Evolutionary conservation across 2,113 vertebrate genomes (phyloP), one percentile per base, ranked within the genome.

Genomic region (Pteronura brasiliensis): DNA sequence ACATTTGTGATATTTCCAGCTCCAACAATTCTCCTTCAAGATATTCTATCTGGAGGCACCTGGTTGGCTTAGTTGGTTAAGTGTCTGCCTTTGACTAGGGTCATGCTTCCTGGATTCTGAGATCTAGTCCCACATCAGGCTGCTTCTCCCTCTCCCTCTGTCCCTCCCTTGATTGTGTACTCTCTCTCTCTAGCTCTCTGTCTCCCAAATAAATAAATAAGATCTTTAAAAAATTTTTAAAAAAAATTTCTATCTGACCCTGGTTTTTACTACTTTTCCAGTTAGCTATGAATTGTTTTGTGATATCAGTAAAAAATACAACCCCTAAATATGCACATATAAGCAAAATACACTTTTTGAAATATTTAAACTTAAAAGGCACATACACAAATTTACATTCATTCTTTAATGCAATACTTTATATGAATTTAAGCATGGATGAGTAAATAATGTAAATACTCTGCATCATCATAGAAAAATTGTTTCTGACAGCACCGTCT

Each of bases 391-490:
- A 44, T 81, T 69, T 65, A 44, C 12, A 49, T 36, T 3, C 21
- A 49, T 49, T 4, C 25, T 44, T 85, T 81, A 65, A 79, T 57
- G 8, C 3, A 89, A 20, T 39, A 13, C 29, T 89, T 85, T 39
- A 65, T 76, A 71, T 97, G 72, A 92, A 92, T 96, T 72, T 93
- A 88, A 87, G 77, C n/a, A 69, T 20, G 31, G 59, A 79, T 42
- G 65, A 89, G 72, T 86, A 76, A 96, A 95, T 93, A 93, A 96
- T 86, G 81, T 47, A 83, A 93, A 95, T 74, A 31, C 21, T 4
- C n/a, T 90, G 14, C 14, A 76, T 44, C 57, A 69, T 57, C 49
- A 89, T 8, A 69, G 29, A 96, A 92, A 88, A 84, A 47, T 34
- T 52, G 8, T 39, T 72, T 17, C 44, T 92, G 52, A 92, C 18